A percentile compares a stretch with the other conserved stretches of the same genome.
Conservation (phyloP, 2,797 vertebrate species). For the Platyrinchus mystaceus region DNA sequence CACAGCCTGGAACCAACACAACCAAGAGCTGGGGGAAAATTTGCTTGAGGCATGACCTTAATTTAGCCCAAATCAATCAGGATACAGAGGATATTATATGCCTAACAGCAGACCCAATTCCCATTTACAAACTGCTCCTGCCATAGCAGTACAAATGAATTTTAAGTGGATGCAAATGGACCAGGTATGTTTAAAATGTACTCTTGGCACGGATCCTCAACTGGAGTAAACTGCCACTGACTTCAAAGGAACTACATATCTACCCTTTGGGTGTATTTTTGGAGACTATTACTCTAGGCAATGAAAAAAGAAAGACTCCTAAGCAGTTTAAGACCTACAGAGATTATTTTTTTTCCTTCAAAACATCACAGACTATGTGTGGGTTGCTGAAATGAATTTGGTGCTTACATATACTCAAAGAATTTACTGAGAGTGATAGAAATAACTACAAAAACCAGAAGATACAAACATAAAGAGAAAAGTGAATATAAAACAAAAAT, state of each 20-base stretch:
- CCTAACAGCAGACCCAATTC: neutral
- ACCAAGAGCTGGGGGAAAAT: neutral
- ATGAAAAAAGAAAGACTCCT: slow-evolving; percentile 1
- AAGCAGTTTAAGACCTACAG: neutral
- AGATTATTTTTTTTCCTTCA: neutral
- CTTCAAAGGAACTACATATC: slow-evolving; percentile 23
- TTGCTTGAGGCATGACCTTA: neutral
- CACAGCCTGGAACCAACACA: neutral
- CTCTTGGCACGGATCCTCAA: neutral
- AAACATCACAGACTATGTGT: neutral
- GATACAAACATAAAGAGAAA: neutral
- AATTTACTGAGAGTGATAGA: neutral
- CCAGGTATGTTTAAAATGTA: slow-evolving; percentile 1
- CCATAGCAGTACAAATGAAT: neutral
- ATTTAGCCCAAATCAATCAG: neutral
- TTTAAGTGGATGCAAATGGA: slow-evolving; percentile 44
- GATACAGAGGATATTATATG: neutral
- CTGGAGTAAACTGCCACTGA: neutral
- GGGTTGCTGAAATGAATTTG: slow-evolving; percentile 3
- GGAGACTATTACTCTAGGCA: slow-evolving; percentile 7
- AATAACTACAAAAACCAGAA: neutral
- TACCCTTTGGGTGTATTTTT: slow-evolving; percentile 6
- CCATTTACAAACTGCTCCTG: neutral
- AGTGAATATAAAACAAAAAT: neutral
- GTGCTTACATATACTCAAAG: neutral